phyloP scores from a whole-genome alignment of 2,888 invertebrate genomes.

The Alloscopus bannaensis region DNA sequence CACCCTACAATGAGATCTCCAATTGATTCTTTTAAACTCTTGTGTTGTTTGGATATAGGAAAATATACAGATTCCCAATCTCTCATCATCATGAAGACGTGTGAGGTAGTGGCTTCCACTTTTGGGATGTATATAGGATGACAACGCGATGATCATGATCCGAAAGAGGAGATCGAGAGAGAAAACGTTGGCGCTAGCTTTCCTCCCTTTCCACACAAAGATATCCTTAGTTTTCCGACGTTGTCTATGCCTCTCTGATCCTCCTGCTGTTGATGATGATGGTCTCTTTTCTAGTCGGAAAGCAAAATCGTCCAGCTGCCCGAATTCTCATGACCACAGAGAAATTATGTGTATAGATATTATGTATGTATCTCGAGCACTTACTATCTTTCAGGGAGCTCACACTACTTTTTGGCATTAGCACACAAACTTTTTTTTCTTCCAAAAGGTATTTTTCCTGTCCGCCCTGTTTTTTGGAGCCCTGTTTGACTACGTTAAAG shows the following conservation, averaged over 20 bases:
- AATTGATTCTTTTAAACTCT: conserved; percentile 16
- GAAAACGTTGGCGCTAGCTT: neutral
- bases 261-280: conserved; percentile 27
- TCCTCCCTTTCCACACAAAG: neutral
- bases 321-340: conserved; percentile 57
- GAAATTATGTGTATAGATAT: conserved; percentile 20
- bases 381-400: conserved; percentile 3
- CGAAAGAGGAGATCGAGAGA: too few species aligned
- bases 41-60: neutral
- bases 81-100: conserved; percentile 12
- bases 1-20: conserved; percentile 13
- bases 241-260: neutral
- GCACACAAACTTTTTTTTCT: conserved; percentile 12
- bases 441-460: too few species aligned
- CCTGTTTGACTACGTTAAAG: too few species aligned
- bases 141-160: too few species aligned
- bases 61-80: neutral
- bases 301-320: conserved; percentile 46
- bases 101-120: conserved; percentile 1
- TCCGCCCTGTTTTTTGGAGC: too few species aligned
- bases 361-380: conserved; percentile 1
- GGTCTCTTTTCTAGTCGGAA: conserved; percentile 30
- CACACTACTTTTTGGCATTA: conserved; percentile 17
- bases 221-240: conserved; percentile 5
- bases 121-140: too few species aligned